These are phyloP conservation scores for Sprattus sprattus DNA, from an alignment of 2,113 vertebrate species.

Conservation along the genomic window DNA sequence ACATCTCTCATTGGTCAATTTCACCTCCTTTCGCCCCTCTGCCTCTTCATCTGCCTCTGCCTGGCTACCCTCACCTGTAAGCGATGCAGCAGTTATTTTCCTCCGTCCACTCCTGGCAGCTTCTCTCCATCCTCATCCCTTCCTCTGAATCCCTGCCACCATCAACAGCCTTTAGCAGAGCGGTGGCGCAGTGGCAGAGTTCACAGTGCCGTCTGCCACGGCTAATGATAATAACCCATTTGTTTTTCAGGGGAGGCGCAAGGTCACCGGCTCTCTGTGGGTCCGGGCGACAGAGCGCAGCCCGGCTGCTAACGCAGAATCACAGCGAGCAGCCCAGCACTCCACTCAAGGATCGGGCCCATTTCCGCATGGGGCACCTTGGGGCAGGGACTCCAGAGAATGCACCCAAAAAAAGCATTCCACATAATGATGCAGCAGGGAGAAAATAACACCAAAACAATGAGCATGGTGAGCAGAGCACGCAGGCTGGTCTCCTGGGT, in stretches of 20 bases:
- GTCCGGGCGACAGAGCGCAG: not conserved
- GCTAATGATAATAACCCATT: constrained; percentile 12
- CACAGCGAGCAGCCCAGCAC: not conserved
- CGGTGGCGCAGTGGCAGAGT: not conserved
- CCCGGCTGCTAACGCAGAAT: not conserved
- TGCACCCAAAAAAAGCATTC: not conserved
- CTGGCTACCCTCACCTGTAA: not conserved
- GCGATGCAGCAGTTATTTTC: not conserved
- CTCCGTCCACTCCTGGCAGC: not conserved
- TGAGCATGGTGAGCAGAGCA: constrained; percentile 10
- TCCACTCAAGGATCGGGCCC: not conserved
- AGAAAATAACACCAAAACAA: constrained; percentile 14
- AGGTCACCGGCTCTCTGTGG: constrained; percentile 8
- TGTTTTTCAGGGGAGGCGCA: not conserved
- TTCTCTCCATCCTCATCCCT: not conserved
- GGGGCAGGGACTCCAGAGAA: not conserved
- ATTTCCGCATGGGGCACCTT: not conserved
- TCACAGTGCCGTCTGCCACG: not conserved
- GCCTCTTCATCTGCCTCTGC: no score
- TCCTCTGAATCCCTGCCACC: not conserved
- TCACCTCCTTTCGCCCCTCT: not conserved
- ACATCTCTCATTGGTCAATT: not conserved
- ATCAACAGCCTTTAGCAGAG: not conserved
- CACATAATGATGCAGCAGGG: constrained; percentile 20
- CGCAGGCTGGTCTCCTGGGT: constrained; percentile 13